Percentiles rank a stretch among this genome's conserved stretches.
Conservation (phyloP, 2,113 vertebrate genomes). For the Nerophis ophidion region DNA sequence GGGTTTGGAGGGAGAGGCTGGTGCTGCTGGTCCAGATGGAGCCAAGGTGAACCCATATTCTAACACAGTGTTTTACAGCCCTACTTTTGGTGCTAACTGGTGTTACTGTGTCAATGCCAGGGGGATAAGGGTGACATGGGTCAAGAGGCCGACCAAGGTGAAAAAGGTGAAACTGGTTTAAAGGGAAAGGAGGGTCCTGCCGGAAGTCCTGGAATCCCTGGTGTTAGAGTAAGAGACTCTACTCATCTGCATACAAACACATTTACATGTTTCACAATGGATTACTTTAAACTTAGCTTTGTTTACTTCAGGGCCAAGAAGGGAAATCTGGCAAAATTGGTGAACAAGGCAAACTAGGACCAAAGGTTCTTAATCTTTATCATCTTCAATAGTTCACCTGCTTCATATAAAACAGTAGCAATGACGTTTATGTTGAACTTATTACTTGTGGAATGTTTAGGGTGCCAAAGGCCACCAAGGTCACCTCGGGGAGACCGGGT, state of each 20-base stretch:
- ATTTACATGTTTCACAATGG: not conserved
- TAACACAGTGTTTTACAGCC: not conserved
- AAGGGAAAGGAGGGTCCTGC: constrained; percentile 86
- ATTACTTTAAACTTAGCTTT: constrained; percentile 8
- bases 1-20: constrained; percentile 86
- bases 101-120: constrained; percentile 53
- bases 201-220: constrained; percentile 82
- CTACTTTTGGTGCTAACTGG: not conserved
- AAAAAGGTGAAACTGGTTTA: constrained; percentile 84
- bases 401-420: not conserved
- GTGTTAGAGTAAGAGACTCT: constrained; percentile 80
- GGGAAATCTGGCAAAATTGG: constrained; percentile 91
- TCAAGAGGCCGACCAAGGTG: constrained; percentile 84
- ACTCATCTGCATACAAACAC: not conserved
- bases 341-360: constrained; percentile 84
- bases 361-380: constrained; percentile 75
- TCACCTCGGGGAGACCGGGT: constrained; percentile 87
- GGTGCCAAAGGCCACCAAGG: constrained; percentile 89
- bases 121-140: constrained; percentile 93
- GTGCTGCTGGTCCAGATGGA: constrained; percentile 80
- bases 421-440: not conserved
- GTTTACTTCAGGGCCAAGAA: constrained; percentile 80
- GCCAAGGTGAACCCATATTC: constrained; percentile 74
- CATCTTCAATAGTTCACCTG: not conserved
- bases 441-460: constrained; percentile 55